These are phyloP conservation scores for Poecilia wingei DNA, from an alignment of 2,797 vertebrate genomes.

Conservation along the genomic window DNA sequence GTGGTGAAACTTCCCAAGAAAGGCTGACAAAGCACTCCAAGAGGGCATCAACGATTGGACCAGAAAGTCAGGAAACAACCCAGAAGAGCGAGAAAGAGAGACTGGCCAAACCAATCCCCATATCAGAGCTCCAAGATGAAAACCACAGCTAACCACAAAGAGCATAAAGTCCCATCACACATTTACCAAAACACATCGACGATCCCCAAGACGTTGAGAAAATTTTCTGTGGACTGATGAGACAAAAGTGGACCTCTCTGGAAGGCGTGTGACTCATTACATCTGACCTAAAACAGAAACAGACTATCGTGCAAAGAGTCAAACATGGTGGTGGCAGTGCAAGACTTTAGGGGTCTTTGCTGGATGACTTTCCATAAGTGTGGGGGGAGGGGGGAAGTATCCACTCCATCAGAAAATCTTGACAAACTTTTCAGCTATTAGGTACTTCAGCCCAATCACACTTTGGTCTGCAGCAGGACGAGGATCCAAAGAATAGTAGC, in stretches of 20 bases:
- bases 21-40: background rate
- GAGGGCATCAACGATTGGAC: background rate
- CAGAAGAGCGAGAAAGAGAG: background rate
- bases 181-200: background rate
- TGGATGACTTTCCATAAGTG: background rate
- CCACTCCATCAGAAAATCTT: background rate
- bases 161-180: background rate
- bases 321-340: background rate
- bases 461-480: background rate
- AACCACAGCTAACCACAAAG: background rate
- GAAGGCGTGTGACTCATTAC: background rate
- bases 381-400: too few species aligned
- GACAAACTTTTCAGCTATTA: background rate
- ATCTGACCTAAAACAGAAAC: background rate
- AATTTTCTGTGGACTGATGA: background rate
- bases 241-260: background rate
- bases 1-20: background rate
- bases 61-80: background rate
- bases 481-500: background rate
- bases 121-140: background rate
- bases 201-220: too few species aligned
- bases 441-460: background rate
- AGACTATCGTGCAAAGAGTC: background rate
- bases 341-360: background rate
- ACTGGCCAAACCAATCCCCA: background rate